Percentiles rank a stretch among this genome's conserved stretches.
These are phyloP conservation scores for Chaitophorus viminalis DNA, from an alignment of 2,888 invertebrate genomes.

Conservation along the genomic window DNA sequence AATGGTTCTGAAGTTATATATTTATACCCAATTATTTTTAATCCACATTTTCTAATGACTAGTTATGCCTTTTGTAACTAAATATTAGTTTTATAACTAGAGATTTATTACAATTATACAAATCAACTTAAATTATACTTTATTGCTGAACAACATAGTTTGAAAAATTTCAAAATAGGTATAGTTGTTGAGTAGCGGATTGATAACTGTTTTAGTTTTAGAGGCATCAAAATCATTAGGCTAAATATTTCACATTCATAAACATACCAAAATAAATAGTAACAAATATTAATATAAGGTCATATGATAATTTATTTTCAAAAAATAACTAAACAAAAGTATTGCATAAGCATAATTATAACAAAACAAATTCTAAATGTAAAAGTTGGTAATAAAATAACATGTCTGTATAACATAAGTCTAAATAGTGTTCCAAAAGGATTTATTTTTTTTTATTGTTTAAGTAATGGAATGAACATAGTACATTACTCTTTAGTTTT, in stretches of 20 bases:
- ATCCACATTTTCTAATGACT: too few relatives aligned
- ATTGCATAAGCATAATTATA: conserved; percentile 24
- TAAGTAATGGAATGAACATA: neutral
- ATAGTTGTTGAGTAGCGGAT: too few relatives aligned
- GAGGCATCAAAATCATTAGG: neutral
- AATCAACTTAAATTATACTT: too few relatives aligned
- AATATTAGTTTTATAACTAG: too few relatives aligned
- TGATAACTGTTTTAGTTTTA: too few relatives aligned
- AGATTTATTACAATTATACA: too few relatives aligned
- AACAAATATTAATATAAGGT: conserved; percentile 13
- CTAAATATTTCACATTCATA: neutral
- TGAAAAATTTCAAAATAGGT: too few relatives aligned
- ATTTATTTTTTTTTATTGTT: neutral
- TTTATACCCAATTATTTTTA: too few relatives aligned
- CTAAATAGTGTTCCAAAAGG: neutral
- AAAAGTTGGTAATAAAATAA: conserved; percentile 10
- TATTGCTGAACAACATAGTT: too few relatives aligned
- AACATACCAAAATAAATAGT: neutral
- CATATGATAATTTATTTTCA: conserved; percentile 30
- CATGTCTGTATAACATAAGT: neutral
- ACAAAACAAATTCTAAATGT: conserved; percentile 2
- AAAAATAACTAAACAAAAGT: conserved; percentile 21
- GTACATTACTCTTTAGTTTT: neutral
- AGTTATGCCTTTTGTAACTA: too few relatives aligned
- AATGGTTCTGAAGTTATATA: too few relatives aligned